Evolutionary conservation across 2,888 invertebrate species (phyloP), one percentile per base, ranked within the genome.

Genomic region (Plagodis dolabraria): DNA sequence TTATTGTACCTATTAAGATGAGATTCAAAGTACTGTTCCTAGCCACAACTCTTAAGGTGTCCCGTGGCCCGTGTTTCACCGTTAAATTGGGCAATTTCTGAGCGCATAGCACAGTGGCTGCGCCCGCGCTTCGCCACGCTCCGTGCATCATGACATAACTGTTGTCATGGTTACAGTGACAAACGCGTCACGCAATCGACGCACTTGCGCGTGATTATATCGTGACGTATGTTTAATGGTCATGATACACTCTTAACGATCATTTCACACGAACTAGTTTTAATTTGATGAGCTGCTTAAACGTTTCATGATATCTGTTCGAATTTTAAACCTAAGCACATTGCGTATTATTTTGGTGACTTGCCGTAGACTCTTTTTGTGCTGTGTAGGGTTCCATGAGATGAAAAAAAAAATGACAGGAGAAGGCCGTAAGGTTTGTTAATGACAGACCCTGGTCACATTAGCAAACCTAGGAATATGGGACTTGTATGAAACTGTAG

Each of bases 1-100:
- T 22, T 22, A 2, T 22, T 22, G n/a, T n/a, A n/a, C 22, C 33
- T 7, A 10, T 33, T 5, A 40, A 2, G 40, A 40, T 40, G 8
- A 7, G 0, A 5, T 2, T 33, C n/a, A 7, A 40, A 33, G 11
- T 38, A n/a, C 44, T 40, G 48, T 58, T 53, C 46, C 33, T 53
- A 51, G 42, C 38, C 47, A 35, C 46, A 50, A 43, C 60, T 40
- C 40, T 50, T 58, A 53, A 64, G 52, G 47, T 58, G 51, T 61
- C 11, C 47, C 46, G 8, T 38, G 46, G 50, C 22, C 12, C 35
- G 63, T 59, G 58, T 62, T 82, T 80, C 84, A 87, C 90, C 89
- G 91, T 91, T 90, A 91, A 91, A 90, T 90, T 90, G 86, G 87
- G 79, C 86, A 87, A 87, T 91, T 90, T 61, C 7, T 86, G 81